Evolutionary conservation across 1,140 invertebrate genomes (phyloP).

Genomic region (Rhyacophila brunnea): DNA sequence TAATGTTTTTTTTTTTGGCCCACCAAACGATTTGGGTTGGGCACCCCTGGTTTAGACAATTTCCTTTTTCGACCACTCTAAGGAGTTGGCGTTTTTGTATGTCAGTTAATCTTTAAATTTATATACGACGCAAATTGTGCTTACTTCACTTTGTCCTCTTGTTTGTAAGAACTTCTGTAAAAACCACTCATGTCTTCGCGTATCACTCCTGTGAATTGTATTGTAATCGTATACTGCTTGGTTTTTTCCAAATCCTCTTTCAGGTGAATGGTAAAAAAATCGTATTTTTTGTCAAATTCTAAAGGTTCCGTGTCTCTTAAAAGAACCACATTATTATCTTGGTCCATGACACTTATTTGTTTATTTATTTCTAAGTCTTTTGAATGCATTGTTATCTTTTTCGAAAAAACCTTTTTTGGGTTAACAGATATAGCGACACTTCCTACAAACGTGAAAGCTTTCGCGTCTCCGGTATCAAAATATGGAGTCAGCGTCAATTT

Average conservation of each 20-base stretch:
- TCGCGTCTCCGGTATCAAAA: neutral
- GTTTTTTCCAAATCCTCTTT: neutral
- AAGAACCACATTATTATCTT: neutral
- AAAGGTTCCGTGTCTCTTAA: neutral
- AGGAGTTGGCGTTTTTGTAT: too few species aligned
- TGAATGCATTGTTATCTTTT: neutral
- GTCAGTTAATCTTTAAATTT: too few species aligned
- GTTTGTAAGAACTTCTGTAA: conserved; percentile 73
- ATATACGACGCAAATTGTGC: too few species aligned
- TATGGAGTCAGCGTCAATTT: conserved; percentile 5
- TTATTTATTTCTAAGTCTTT: neutral
- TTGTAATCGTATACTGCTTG: conserved; percentile 2
- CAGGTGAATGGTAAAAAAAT: neutral
- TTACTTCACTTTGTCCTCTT: conserved; percentile 32
- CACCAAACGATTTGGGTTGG: too few species aligned
- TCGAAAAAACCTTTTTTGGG: neutral
- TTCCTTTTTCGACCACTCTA: too few species aligned
- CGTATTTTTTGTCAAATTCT: neutral
- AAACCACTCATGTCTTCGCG: conserved; percentile 70
- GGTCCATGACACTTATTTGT: too few species aligned
- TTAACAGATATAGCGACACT: conserved; percentile 34
- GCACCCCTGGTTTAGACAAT: too few species aligned
- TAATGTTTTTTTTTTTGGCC: too few species aligned
- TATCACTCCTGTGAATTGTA: conserved; percentile 53
- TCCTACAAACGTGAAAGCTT: conserved; percentile 15